phyloP scores from a whole-genome alignment of 2,113 vertebrate species.

The Esox niger region DNA sequence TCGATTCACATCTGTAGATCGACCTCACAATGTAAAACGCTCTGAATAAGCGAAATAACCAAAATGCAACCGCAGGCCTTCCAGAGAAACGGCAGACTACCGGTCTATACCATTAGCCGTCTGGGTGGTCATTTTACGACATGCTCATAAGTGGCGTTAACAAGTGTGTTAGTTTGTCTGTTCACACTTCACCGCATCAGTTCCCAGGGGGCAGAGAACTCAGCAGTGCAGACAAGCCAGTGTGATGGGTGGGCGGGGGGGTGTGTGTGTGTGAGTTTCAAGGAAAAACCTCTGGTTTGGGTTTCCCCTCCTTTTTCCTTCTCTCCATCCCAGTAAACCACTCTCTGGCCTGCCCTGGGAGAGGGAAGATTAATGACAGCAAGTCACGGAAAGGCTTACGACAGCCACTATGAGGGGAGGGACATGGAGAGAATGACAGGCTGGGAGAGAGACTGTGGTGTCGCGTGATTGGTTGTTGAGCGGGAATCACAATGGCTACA shows the following conservation, averaged over 20 bases:
- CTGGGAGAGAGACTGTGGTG: constrained; percentile 13
- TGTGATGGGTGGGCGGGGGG: not conserved
- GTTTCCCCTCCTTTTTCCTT: constrained; percentile 7
- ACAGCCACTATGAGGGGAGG: constrained; percentile 23
- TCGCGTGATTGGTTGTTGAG: not conserved
- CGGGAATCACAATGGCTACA: not conserved
- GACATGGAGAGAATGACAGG: constrained; percentile 38
- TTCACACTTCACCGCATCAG: constrained; percentile 1
- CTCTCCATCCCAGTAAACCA: constrained; percentile 4
- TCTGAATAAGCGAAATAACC: no score
- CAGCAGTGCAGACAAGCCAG: not conserved
- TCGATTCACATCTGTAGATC: no score
- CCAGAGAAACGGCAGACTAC: not conserved
- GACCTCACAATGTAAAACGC: no score
- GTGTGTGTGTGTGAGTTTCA: not conserved
- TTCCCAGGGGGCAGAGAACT: not conserved
- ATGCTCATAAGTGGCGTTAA: constrained; percentile 16
- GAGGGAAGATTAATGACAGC: constrained; percentile 77
- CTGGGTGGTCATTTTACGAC: constrained; percentile 6
- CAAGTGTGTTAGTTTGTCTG: constrained; percentile 3
- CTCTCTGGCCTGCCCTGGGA: constrained; percentile 70
- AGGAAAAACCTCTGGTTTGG: not conserved
- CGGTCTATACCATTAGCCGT: not conserved
- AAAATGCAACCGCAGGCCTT: no score
- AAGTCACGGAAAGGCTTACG: constrained; percentile 74